Base-by-base conservation (phyloP, 2,888 invertebrate species). In the Andrena praecox region DNA sequence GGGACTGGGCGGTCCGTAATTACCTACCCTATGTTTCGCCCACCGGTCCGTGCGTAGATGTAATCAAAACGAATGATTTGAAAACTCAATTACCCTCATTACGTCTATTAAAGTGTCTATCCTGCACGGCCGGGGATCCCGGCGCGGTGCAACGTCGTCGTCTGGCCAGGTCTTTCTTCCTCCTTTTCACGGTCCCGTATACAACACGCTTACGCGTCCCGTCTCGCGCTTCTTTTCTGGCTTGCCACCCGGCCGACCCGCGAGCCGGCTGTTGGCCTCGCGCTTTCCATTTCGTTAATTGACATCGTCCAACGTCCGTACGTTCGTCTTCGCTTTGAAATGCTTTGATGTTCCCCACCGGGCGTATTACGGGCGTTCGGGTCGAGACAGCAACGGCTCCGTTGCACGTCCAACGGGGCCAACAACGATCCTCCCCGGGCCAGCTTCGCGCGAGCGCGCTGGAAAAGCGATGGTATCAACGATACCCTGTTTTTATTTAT, bases 21-120 rank as follows among this genome's bases (percentile, higher is more conserved):
- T 93, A 93, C 91, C 91, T 90, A 91, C 92, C 91, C 93, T 92
- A 92, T 92, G 92, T 91, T 92, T 92, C 92, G 90, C 89, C 90
- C 92, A 91, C 89, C 91, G 90, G 90, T 89, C 89, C 89, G 90
- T 85, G 89, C 89, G 91, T 93, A 92, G 92, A 93, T 93, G 91
- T 91, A 93, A 93, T 93, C 92, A 92, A 92, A 92, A 92, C 91
- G 92, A 91, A 93, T 91, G 91, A 93, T 93, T 92, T 92, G 93
- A 93, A 93, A 93, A 93, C 93, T 93, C 93, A 93, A 93, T 93
- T 93, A 93, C 92, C 92, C 91, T 92, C 89, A 93, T 93, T 93
- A 93, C 91, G 90, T 90, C 90, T 91, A 91, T 92, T 90, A 89
- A 91, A 90, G 89, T 89, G 89, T 89, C 88, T 89, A 88, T 89